Evolutionary conservation across 2,797 vertebrate species (phyloP).

Genomic region (Acrossocheilus wenchowensis): DNA sequence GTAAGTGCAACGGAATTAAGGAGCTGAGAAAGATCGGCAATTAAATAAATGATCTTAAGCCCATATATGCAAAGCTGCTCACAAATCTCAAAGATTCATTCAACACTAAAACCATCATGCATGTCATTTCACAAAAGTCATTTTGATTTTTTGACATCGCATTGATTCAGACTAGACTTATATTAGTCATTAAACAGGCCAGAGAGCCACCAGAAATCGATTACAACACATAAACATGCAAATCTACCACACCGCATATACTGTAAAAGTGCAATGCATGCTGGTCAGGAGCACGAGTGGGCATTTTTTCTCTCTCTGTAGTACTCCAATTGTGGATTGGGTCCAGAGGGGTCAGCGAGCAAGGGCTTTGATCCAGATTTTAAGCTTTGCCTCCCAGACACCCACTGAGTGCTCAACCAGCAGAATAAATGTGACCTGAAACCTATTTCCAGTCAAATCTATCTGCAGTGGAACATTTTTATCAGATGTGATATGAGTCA

Average conservation of each 20-base stretch:
- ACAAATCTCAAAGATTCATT: neutral
- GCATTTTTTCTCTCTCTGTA: neutral
- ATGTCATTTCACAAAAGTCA: neutral
- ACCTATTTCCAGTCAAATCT: constrained; percentile 29
- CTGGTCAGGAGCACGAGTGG: neutral
- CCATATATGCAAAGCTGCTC: neutral
- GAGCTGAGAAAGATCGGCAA: neutral
- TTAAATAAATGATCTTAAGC: neutral
- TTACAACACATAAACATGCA: neutral
- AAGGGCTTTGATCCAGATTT: constrained; percentile 52
- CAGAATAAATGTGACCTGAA: constrained; percentile 54
- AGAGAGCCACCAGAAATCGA: neutral
- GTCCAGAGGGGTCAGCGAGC: constrained; percentile 30
- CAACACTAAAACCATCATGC: neutral
- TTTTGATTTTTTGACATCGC: neutral
- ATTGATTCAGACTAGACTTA: neutral
- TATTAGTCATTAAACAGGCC: neutral
- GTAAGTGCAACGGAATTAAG: neutral
- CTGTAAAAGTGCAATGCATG: neutral
- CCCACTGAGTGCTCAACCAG: constrained; percentile 42
- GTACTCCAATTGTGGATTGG: neutral
- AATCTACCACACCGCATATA: neutral
- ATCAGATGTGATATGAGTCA: neutral
- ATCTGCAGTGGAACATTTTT: constrained; percentile 15
- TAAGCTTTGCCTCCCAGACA: constrained; percentile 37